Percentiles rank a stretch among this genome's conserved stretches.
Evolutionary conservation across 2,113 vertebrate species (phyloP).

Genomic region (Melozone crissalis): DNA sequence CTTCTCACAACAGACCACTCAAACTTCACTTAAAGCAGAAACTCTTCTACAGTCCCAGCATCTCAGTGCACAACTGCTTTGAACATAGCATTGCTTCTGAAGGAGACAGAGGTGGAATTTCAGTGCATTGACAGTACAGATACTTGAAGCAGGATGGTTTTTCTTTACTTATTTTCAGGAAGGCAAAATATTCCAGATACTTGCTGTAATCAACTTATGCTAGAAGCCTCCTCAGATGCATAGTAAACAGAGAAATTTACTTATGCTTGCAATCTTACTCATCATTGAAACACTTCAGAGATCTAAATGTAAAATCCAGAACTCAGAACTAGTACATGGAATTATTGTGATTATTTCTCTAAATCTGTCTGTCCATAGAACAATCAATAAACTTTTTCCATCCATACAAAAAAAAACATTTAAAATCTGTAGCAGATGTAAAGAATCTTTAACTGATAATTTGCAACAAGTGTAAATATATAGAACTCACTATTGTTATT

Average conservation of each 20-base stretch:
- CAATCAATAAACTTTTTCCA: not conserved
- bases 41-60: not conserved
- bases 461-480: not conserved
- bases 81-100: not conserved
- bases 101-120: not conserved
- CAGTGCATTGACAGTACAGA: not conserved
- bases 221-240: conserved; percentile 57
- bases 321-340: not conserved
- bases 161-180: not conserved
- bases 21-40: not conserved
- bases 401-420: not conserved
- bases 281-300: conserved; percentile 11
- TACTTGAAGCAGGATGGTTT: not conserved
- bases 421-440: not conserved
- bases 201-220: not conserved
- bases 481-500: not conserved
- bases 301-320: conserved; percentile 50
- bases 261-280: conserved; percentile 7
- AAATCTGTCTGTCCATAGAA: conserved; percentile 28
- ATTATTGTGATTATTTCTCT: not conserved
- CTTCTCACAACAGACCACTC: not conserved
- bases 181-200: not conserved
- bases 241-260: not conserved
- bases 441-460: not conserved
- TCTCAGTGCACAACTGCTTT: not conserved